Conservation (phyloP, 2,797 vertebrate genomes). For the Thaleichthys pacificus region DNA sequence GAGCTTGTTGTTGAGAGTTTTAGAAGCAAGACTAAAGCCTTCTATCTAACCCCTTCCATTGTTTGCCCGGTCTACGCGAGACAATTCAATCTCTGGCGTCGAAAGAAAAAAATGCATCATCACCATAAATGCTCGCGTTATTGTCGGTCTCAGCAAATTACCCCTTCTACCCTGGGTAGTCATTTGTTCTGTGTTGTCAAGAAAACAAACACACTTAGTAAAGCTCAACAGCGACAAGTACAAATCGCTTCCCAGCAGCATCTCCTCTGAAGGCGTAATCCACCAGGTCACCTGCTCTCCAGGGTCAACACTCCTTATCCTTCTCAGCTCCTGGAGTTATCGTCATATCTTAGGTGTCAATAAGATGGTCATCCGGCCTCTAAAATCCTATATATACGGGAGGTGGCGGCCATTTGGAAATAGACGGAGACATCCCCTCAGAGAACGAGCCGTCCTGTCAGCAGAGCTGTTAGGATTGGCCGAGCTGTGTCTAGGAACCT, state of each 20-base stretch:
- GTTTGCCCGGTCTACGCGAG: slow-evolving; percentile 50
- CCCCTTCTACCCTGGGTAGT: slow-evolving; percentile 2
- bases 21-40: slow-evolving; percentile 55
- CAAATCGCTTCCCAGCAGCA: not conserved
- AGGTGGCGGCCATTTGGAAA: slow-evolving; percentile 45
- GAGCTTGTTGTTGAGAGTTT: slow-evolving; percentile 65
- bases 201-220: not conserved
- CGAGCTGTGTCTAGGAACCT: slow-evolving; percentile 39
- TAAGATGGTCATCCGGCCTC: slow-evolving; percentile 36
- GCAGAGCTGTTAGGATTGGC: slow-evolving; percentile 45
- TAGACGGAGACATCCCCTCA: slow-evolving; percentile 48
- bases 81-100: slow-evolving; percentile 52
- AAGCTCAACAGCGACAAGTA: not conserved
- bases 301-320: not conserved
- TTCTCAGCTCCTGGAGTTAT: slow-evolving; percentile 4
- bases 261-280: not conserved
- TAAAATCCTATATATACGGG: slow-evolving; percentile 51
- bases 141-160: not conserved
- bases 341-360: slow-evolving; percentile 30
- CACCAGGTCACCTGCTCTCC: not conserved
- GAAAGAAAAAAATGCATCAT: slow-evolving; percentile 42
- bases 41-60: slow-evolving; percentile 52
- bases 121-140: slow-evolving; percentile 26
- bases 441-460: slow-evolving; percentile 58
- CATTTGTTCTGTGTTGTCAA: not conserved